Evolutionary conservation across 1,140 invertebrate genomes (phyloP).

Genomic region (Steinernema khuongi): DNA sequence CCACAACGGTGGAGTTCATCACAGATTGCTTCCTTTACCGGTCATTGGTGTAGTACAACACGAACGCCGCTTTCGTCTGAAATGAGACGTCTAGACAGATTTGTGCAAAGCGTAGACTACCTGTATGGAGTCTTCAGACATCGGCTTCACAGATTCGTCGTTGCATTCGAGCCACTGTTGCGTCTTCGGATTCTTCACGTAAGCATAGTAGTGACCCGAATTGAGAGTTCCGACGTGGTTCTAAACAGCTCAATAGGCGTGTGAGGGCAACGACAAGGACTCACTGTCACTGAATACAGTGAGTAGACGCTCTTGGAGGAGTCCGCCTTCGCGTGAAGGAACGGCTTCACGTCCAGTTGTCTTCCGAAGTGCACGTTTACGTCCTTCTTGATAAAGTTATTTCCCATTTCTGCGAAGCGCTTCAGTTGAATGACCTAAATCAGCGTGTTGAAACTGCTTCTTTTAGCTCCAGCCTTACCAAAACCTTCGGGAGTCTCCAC

Average conservation of each 20-base stretch:
- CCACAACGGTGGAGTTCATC: too few relatives aligned
- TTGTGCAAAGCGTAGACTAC: not conserved
- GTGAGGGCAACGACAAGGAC: not conserved
- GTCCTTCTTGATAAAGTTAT: slow-evolving; percentile 9
- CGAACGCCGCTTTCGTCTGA: slow-evolving; percentile 12
- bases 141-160: not conserved
- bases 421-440: slow-evolving; percentile 28
- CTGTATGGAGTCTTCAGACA: not conserved
- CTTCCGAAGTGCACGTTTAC: slow-evolving; percentile 10
- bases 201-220: slow-evolving; percentile 18
- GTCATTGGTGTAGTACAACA: slow-evolving; percentile 3
- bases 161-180: not conserved
- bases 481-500: slow-evolving; percentile 77
- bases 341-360: not conserved
- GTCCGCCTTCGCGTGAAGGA: not conserved
- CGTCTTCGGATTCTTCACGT: not conserved
- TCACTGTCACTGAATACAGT: slow-evolving; percentile 19
- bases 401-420: slow-evolving; percentile 5
- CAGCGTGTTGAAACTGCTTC: not conserved
- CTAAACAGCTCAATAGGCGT: not conserved
- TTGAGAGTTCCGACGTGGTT: slow-evolving; percentile 17
- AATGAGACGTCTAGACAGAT: not conserved
- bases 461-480: slow-evolving; percentile 64
- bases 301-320: not conserved
- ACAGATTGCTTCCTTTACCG: not conserved